phyloP scores from a whole-genome alignment of 2,113 vertebrate genomes.

The Pelusios castaneus region DNA sequence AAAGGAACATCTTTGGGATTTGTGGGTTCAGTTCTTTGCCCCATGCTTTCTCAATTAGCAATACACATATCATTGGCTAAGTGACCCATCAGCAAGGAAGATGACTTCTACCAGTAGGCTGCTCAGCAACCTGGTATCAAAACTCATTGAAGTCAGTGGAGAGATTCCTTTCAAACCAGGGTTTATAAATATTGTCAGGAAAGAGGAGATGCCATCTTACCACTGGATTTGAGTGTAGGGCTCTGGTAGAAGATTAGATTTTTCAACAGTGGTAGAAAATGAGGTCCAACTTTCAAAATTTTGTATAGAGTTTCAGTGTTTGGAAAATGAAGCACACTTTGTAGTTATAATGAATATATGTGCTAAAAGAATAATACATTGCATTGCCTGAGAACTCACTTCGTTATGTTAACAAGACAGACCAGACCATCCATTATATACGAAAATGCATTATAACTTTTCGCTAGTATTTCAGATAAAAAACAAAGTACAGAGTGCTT shows the following conservation, averaged over 20 bases:
- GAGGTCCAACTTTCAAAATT: background rate
- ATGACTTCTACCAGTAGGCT: background rate
- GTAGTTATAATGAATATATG: background rate
- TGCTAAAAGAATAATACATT: background rate
- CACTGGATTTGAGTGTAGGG: background rate
- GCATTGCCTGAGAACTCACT: background rate
- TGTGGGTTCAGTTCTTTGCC: background rate
- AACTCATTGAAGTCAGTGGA: background rate
- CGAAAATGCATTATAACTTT: slow-evolving; percentile 1
- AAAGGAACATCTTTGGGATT: background rate
- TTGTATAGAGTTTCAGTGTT: background rate
- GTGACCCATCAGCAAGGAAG: background rate
- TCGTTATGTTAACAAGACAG: background rate
- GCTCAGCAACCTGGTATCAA: background rate
- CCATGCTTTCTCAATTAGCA: background rate
- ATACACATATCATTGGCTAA: background rate
- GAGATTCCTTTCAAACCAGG: background rate
- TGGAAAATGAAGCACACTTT: background rate
- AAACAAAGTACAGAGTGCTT: background rate
- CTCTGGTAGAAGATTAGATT: background rate
- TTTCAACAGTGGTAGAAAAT: background rate
- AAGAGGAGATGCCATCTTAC: background rate
- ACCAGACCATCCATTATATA: background rate
- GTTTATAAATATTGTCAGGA: background rate
- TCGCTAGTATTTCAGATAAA: background rate